These are phyloP conservation scores for Cantharis lateralis DNA, from an alignment of 2,888 invertebrate species.

Conservation along the genomic window DNA sequence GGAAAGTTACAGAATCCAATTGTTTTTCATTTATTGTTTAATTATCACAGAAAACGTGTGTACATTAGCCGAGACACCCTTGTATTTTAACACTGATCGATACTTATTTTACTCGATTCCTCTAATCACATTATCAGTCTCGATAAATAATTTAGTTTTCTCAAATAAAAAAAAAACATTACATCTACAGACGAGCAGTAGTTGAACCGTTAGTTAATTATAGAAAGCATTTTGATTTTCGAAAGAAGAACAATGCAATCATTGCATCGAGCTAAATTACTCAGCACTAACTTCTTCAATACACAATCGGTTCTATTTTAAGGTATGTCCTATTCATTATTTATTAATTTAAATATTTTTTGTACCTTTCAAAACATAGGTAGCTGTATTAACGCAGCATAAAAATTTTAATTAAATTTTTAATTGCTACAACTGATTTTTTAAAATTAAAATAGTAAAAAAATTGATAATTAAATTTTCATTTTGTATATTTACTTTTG, in stretches of 20 bases:
- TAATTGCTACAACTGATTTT: background rate
- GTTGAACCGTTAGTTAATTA: background rate
- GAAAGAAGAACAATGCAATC: background rate
- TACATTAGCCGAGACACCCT: background rate
- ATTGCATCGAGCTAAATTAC: background rate
- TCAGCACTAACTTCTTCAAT: background rate
- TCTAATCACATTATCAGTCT: background rate
- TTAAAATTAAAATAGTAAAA: background rate
- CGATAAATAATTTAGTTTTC: background rate
- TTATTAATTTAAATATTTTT: background rate
- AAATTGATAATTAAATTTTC: background rate
- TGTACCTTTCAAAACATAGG: background rate
- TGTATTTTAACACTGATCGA: background rate
- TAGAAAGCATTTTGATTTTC: background rate
- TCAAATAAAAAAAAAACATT: background rate
- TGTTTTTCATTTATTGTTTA: background rate
- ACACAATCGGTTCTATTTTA: background rate
- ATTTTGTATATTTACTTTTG: background rate
- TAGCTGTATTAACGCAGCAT: background rate
- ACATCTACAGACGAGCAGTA: background rate
- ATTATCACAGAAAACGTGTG: background rate
- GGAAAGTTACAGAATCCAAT: no score
- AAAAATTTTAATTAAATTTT: background rate
- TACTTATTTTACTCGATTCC: background rate
- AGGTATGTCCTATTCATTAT: background rate